phyloP scores from a whole-genome alignment of 1,140 invertebrate species.

The Orius laevigatus region DNA sequence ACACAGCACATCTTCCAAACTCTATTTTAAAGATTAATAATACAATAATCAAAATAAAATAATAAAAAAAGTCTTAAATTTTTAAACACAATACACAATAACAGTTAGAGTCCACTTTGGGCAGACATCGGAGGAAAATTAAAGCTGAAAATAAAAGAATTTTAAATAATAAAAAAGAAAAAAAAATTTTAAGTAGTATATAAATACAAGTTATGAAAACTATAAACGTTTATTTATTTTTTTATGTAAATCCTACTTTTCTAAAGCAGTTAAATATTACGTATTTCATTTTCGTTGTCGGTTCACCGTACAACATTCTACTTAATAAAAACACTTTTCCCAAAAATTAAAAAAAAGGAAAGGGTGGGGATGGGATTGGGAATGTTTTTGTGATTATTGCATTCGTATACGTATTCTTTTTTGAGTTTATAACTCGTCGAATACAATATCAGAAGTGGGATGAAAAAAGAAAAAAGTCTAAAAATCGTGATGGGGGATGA shows the following conservation, averaged over 20 bases:
- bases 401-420: conserved; percentile 16
- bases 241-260: conserved; percentile 1
- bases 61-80: conserved; percentile 7
- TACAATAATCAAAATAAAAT: conserved; percentile 1
- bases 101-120: background rate
- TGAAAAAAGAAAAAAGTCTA: background rate
- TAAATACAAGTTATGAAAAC: conserved; percentile 7
- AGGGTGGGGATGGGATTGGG: no score
- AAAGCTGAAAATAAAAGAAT: conserved; percentile 7
- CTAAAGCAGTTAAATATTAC: conserved; percentile 11
- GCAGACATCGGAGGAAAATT: conserved; percentile 1
- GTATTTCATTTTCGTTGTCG: conserved; percentile 9
- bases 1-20: background rate
- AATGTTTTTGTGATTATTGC: conserved; percentile 11
- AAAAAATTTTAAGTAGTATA: background rate
- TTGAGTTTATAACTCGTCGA: background rate
- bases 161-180: no score
- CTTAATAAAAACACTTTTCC: no score
- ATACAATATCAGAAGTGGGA: background rate
- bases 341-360: no score
- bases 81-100: conserved; percentile 4
- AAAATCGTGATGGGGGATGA: background rate
- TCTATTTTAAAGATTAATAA: background rate
- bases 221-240: background rate
- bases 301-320: conserved; percentile 4